Conservation (phyloP, 2,797 vertebrate species). For the Caiman crocodilus region DNA sequence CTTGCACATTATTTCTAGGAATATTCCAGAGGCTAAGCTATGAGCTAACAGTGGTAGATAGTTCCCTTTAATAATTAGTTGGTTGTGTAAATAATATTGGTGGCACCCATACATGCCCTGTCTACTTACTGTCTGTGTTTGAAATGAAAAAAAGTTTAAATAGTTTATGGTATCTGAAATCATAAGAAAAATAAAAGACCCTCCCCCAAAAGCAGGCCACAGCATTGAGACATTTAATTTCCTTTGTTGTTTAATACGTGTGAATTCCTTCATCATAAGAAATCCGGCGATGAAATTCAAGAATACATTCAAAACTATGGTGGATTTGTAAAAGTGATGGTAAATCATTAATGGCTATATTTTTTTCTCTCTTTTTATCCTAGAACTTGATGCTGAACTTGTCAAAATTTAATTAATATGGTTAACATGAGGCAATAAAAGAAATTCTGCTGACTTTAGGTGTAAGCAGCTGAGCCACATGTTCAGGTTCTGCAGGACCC, state of each 20-base stretch:
- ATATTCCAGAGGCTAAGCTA: neutral
- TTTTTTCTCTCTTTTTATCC: neutral
- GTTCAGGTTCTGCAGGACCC: neutral
- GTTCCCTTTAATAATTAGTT: neutral
- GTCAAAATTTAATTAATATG: neutral
- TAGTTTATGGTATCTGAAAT: neutral
- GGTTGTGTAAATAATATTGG: neutral
- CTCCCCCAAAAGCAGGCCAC: neutral
- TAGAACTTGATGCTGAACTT: neutral
- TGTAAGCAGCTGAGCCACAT: no score
- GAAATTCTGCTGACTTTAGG: neutral
- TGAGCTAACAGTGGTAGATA: neutral
- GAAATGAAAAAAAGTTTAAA: neutral
- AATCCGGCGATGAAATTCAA: slow-evolving; percentile 61
- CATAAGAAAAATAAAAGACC: neutral
- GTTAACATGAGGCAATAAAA: neutral
- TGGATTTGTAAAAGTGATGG: slow-evolving; percentile 62
- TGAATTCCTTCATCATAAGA: slow-evolving; percentile 69
- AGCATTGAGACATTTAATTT: neutral
- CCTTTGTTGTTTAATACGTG: slow-evolving; percentile 49
- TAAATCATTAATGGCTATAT: slow-evolving; percentile 1
- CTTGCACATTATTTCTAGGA: neutral
- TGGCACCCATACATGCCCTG: neutral
- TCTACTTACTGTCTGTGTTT: neutral
- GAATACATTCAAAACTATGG: slow-evolving; percentile 50